These are phyloP conservation scores for Holothuria scabra DNA, from an alignment of 53 echinoderm and acorn worm species.

Conservation along the genomic window DNA sequence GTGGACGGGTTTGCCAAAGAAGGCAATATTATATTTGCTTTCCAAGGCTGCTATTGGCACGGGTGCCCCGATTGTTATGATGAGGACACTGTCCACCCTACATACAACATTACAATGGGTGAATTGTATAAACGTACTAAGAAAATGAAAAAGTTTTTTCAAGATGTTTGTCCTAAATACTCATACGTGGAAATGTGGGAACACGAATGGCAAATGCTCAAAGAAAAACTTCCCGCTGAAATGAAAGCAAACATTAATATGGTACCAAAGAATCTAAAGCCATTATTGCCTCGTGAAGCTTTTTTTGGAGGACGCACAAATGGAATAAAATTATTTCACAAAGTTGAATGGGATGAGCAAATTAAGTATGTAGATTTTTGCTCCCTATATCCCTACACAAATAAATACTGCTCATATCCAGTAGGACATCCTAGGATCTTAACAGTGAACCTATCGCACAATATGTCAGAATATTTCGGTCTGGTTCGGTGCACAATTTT, in stretches of 20 bases:
- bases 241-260: neutral
- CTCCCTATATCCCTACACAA: conserved; percentile 60
- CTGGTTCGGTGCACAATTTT: conserved; percentile 59
- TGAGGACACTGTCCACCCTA: conserved; percentile 3
- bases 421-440: conserved; percentile 58
- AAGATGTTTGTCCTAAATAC: neutral
- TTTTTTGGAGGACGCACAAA: conserved; percentile 54
- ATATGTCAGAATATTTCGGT: conserved; percentile 56
- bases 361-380: conserved; percentile 69
- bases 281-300: conserved; percentile 48
- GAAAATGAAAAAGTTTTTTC: conserved; percentile 14
- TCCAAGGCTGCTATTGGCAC: conserved; percentile 23
- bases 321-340: conserved; percentile 29
- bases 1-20: conserved; percentile 40
- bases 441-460: conserved; percentile 16
- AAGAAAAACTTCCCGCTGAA: neutral
- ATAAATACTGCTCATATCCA: conserved; percentile 67
- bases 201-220: conserved; percentile 15
- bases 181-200: conserved; percentile 27
- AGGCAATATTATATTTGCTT: conserved; percentile 12
- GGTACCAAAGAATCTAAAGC: neutral
- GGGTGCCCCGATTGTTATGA: conserved; percentile 36
- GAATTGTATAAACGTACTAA: conserved; percentile 6
- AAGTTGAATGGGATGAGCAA: conserved; percentile 29
- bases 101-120: conserved; percentile 26